Evolutionary conservation across 1,140 invertebrate genomes (phyloP).

Genomic region (Hesperophylax magnus): DNA sequence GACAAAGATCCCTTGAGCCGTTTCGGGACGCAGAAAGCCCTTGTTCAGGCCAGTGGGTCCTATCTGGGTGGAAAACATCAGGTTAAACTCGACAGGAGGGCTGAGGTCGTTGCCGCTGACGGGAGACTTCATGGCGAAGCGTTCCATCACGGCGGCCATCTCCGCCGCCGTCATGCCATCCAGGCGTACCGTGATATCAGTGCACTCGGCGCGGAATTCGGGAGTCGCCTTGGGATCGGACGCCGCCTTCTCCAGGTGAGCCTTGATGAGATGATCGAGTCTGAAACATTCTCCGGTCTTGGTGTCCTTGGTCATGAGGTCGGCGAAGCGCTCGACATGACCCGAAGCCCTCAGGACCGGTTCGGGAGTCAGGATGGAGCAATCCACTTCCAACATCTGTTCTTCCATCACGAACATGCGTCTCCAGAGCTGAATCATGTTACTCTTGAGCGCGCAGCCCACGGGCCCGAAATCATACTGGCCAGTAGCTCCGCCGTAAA

Average conservation of each 20-base stretch:
- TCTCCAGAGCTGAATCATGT: slow-evolving; percentile 94
- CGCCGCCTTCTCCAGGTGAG: slow-evolving; percentile 91
- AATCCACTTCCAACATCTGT: slow-evolving; percentile 99
- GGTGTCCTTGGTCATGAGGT: slow-evolving; percentile 99
- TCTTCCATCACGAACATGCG: slow-evolving; percentile 98
- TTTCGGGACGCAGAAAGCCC: slow-evolving; percentile 97
- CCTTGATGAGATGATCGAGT: slow-evolving; percentile 98
- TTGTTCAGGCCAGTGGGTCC: slow-evolving; percentile 95
- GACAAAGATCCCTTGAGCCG: slow-evolving; percentile 99
- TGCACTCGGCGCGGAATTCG: slow-evolving; percentile 81
- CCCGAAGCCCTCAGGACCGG: slow-evolving; percentile 97
- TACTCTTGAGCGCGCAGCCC: slow-evolving; percentile 98
- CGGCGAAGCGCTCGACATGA: slow-evolving; percentile 98
- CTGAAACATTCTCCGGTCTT: slow-evolving; percentile 97
- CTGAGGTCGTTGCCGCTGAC: slow-evolving; percentile 94
- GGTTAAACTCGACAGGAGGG: slow-evolving; percentile 97
- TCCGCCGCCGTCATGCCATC: slow-evolving; percentile 83
- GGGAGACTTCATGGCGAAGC: slow-evolving; percentile 96
- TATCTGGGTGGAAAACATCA: slow-evolving; percentile 98
- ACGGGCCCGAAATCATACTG: slow-evolving; percentile 98
- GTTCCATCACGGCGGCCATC: slow-evolving; percentile 86
- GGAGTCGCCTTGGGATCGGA: slow-evolving; percentile 86
- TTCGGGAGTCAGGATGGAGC: slow-evolving; percentile 97
- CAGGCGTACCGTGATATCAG: slow-evolving; percentile 84
- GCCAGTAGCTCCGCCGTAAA: slow-evolving; percentile 95